These are phyloP conservation scores for Bilobella aurantiaca DNA, from an alignment of 1,140 invertebrate species.

Conservation along the genomic window DNA sequence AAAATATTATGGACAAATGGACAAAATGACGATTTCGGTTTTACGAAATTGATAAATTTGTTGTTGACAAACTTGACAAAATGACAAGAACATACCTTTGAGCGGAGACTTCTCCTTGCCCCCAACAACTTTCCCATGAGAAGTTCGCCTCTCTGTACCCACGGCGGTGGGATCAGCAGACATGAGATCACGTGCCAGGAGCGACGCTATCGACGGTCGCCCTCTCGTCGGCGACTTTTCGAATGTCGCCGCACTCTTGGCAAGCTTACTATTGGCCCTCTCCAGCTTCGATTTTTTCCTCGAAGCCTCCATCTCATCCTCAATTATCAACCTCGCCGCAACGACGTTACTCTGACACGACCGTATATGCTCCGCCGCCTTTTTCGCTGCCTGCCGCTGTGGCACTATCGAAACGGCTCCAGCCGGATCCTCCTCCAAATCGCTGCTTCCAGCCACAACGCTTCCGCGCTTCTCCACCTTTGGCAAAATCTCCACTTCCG, in stretches of 20 bases:
- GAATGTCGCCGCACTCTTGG: neutral
- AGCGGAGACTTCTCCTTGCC: constrained; percentile 37
- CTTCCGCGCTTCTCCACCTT: neutral
- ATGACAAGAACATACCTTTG: constrained; percentile 30
- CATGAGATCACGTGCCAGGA: neutral
- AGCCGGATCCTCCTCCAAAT: constrained; percentile 43
- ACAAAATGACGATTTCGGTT: neutral
- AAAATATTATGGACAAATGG: no score
- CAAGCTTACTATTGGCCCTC: neutral
- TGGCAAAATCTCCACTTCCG: no score
- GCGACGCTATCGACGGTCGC: neutral
- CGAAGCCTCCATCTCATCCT: constrained; percentile 34
- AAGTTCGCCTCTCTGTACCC: no score
- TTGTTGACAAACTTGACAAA: no score
- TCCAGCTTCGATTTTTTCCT: constrained; percentile 29
- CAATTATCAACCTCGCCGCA: constrained; percentile 36
- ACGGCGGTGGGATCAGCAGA: no score
- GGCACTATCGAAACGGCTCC: constrained; percentile 68
- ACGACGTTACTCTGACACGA: constrained; percentile 48
- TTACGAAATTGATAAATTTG: neutral
- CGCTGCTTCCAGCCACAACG: constrained; percentile 42
- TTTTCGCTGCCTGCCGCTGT: constrained; percentile 77
- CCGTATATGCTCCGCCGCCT: constrained; percentile 74
- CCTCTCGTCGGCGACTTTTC: neutral
- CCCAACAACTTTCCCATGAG: constrained; percentile 23